Evolutionary conservation across 2,797 vertebrate species (phyloP), one percentile per base, ranked within the genome.

Genomic region (Sebastes cheni): DNA sequence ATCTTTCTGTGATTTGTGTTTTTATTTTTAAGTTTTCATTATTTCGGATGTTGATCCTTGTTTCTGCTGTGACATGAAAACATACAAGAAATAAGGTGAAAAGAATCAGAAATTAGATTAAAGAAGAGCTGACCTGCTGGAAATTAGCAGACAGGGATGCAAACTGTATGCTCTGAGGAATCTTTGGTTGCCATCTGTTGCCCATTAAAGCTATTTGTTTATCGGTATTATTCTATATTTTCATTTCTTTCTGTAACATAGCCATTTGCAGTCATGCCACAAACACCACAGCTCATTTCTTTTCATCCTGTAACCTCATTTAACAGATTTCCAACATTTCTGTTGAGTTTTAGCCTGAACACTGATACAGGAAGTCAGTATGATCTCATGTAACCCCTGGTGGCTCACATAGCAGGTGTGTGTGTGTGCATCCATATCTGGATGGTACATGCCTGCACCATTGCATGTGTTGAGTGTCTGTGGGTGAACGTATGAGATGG

Each of bases 141-240:
- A 75, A 80, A 79, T 84, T 52, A 86, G 55, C 34, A 56, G 29
- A 18, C 39, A 80, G 66, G 72, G 54, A 81, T 76, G 79, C 67
- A 82, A 89, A 73, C 69, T 93, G 91, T 94, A 90, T 91, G 83
- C 77, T 91, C 85, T 85, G 77, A 88, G 77, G 81, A 90, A 36
- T 80, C 80, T 91, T 89, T 88, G 77, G 81, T 92, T 94, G 89
- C 92, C 89, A 91, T 93, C 71, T 92, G 84, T 94, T 94, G 85
- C 88, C 88, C 89, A 95, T 94, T 95, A 95, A 95, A 95, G 86
- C 83, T 92, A 91, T 92, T 93, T 92, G 90, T 93, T 95, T 91
- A 91, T 92, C 82, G 11, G 81, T 92, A 88, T 90, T 91, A 88
- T 84, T 86, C 84, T 88, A 88, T 79, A 90, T 89, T 89, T 93